Conservation (phyloP, 92 coral and sea anemone species). For the Zoanthus sansibaricus region DNA sequence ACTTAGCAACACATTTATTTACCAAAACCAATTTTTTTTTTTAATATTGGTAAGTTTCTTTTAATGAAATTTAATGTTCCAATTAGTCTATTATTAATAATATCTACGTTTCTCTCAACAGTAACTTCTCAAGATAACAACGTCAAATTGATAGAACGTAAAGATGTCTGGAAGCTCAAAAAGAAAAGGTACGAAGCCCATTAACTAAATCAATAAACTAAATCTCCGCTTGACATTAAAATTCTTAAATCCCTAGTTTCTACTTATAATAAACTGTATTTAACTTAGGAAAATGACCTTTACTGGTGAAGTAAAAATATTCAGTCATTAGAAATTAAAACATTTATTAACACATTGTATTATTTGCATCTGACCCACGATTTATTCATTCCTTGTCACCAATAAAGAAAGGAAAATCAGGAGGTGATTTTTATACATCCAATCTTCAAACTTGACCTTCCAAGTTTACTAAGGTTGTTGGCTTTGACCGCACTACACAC, state of each 20-base stretch:
- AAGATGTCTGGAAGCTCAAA: background rate
- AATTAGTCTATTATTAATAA: background rate
- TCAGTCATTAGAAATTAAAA: slow-evolving; percentile 3
- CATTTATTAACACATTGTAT: background rate
- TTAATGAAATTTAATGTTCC: slow-evolving; percentile 1
- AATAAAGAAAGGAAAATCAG: slow-evolving; percentile 19
- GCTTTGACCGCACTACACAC: slow-evolving; percentile 11
- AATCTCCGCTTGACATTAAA: slow-evolving; percentile 9
- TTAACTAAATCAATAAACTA: background rate
- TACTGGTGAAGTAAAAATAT: background rate
- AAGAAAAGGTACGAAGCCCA: background rate
- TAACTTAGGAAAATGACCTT: slow-evolving; percentile 1
- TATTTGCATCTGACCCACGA: slow-evolving; percentile 25
- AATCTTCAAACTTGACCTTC: slow-evolving; percentile 7
- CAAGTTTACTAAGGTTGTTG: slow-evolving; percentile 2
- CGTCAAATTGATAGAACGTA: background rate
- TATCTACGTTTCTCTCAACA: slow-evolving; percentile 4
- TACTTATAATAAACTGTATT: background rate
- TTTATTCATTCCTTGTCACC: slow-evolving; percentile 15
- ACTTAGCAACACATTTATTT: background rate
- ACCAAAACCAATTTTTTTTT: background rate
- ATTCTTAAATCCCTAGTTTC: slow-evolving; percentile 6
- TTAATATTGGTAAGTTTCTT: background rate
- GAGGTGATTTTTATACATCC: slow-evolving; percentile 23
- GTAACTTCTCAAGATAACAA: slow-evolving; percentile 1